Evolutionary conservation across 1,140 invertebrate genomes (phyloP).

Genomic region (Nebria ingens): DNA sequence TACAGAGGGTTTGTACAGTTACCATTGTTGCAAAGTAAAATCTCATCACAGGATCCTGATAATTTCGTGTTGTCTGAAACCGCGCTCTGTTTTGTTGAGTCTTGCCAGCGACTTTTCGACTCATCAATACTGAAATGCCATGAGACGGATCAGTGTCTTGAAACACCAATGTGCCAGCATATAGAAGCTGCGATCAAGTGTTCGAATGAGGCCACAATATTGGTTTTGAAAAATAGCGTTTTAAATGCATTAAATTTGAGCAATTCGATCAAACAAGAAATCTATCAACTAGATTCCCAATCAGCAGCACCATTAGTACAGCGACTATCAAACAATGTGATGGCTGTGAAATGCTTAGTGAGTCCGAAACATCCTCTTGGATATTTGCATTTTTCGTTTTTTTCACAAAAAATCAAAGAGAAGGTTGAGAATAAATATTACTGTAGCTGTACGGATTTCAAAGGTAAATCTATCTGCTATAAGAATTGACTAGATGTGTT

Average conservation of each 20-base stretch:
- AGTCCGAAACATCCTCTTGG: constrained; percentile 60
- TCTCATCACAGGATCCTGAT: constrained; percentile 38
- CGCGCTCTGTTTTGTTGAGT: constrained; percentile 56
- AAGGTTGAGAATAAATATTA: constrained; percentile 48
- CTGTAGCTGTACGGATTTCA: constrained; percentile 53
- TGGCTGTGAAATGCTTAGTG: constrained; percentile 66
- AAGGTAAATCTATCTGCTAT: no score
- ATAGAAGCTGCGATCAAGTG: constrained; percentile 59
- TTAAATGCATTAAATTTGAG: constrained; percentile 53
- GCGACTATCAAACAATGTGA: constrained; percentile 62
- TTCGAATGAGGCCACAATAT: constrained; percentile 43
- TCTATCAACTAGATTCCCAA: constrained; percentile 53
- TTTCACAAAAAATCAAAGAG: constrained; percentile 42
- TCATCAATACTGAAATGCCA: constrained; percentile 46
- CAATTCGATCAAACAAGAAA: constrained; percentile 54
- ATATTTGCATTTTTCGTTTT: constrained; percentile 63
- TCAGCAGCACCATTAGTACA: constrained; percentile 61
- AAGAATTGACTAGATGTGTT: no score
- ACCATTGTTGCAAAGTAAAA: constrained; percentile 41
- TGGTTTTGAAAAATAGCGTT: constrained; percentile 54
- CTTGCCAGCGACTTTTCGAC: constrained; percentile 47
- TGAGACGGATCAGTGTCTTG: constrained; percentile 30
- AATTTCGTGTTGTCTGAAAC: constrained; percentile 37
- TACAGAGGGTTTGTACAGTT: constrained; percentile 66
- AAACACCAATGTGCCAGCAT: constrained; percentile 46